These are phyloP conservation scores for Microtus oregoni DNA, from an alignment of 2,113 vertebrate species.

Conservation along the genomic window DNA sequence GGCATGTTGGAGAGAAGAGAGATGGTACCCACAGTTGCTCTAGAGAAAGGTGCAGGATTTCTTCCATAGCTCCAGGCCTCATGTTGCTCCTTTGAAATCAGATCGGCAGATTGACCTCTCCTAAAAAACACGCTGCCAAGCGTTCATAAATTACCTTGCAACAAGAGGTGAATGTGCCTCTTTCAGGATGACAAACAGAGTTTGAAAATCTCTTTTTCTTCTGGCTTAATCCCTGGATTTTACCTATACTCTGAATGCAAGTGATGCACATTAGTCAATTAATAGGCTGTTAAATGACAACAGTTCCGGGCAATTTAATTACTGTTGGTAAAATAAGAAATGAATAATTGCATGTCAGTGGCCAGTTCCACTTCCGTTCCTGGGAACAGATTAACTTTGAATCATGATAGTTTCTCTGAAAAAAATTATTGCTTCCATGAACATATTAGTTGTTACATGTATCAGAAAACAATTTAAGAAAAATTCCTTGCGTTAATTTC, in stretches of 20 bases:
- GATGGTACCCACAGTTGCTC: neutral
- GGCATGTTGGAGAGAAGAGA: neutral
- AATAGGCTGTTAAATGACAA: constrained; percentile 98
- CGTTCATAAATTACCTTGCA: constrained; percentile 70
- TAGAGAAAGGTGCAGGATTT: neutral
- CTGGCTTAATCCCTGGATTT: constrained; percentile 91
- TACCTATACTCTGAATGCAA: constrained; percentile 90
- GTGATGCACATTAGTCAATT: constrained; percentile 98
- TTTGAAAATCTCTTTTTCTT: constrained; percentile 72
- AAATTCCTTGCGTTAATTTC: neutral
- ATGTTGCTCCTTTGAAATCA: neutral
- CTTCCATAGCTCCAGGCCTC: neutral
- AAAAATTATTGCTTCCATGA: constrained; percentile 66
- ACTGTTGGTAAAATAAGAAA: constrained; percentile 90
- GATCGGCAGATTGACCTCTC: neutral
- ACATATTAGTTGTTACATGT: constrained; percentile 71
- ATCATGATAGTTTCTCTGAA: constrained; percentile 78
- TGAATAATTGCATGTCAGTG: constrained; percentile 89
- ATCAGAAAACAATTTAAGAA: neutral
- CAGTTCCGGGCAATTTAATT: constrained; percentile 97
- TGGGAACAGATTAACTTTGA: constrained; percentile 86
- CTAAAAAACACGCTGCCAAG: constrained; percentile 51
- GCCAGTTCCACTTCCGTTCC: constrained; percentile 86
- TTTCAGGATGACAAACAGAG: constrained; percentile 70
- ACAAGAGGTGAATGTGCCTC: constrained; percentile 73